These are phyloP conservation scores for Ia io DNA, from an alignment of 2,113 vertebrate genomes.

Conservation along the genomic window DNA sequence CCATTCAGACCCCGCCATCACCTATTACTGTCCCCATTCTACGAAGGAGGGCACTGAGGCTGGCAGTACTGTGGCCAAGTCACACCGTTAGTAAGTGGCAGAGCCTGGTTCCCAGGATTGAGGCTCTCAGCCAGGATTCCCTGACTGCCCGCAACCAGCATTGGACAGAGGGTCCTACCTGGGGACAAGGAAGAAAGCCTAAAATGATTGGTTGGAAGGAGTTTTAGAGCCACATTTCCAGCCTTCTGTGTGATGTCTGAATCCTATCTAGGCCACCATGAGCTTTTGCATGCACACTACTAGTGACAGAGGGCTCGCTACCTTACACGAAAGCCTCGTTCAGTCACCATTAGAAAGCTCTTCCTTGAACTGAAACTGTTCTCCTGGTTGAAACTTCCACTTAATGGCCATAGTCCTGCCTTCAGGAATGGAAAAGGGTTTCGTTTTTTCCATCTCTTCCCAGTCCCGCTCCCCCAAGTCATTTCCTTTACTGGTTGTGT, in stretches of 20 bases:
- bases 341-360: background rate
- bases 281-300: background rate
- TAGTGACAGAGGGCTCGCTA: background rate
- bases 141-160: background rate
- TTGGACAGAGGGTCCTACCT: background rate
- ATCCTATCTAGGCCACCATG: background rate
- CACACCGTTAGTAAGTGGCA: background rate
- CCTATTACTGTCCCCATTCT: background rate
- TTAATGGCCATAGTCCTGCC: background rate
- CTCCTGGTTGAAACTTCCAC: background rate
- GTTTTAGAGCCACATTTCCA: background rate
- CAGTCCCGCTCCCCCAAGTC: accelerated
- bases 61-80: accelerated
- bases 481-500: background rate
- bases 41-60: background rate
- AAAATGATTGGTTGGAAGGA: background rate
- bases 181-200: background rate
- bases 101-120: background rate
- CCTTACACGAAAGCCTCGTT: background rate
- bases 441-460: background rate
- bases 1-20: background rate
- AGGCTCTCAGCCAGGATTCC: background rate
- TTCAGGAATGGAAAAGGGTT: background rate
- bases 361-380: background rate
- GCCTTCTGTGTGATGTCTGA: background rate